phyloP scores from a whole-genome alignment of 2,113 vertebrate genomes.

The Leptosomus discolor region DNA sequence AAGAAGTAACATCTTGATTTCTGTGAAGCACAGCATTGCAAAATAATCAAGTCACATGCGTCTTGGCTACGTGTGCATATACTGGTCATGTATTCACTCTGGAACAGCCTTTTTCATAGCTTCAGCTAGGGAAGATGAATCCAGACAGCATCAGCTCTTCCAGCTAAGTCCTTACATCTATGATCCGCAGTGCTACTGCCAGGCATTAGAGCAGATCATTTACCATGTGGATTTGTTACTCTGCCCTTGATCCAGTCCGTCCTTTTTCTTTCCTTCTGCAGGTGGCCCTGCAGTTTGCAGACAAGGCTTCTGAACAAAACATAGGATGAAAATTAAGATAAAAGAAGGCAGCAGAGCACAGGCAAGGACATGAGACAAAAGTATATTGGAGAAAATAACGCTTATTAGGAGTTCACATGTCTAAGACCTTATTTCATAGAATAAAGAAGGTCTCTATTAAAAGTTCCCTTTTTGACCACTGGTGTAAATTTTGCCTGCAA shows the following conservation, averaged over 20 bases:
- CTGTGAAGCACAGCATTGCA: not conserved
- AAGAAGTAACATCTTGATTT: not conserved
- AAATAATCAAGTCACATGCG: not conserved
- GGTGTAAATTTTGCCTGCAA: not conserved
- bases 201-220: not conserved
- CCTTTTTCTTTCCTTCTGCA: not conserved
- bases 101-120: not conserved
- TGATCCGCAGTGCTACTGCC: not conserved
- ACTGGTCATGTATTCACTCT: not conserved
- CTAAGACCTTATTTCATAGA: not conserved
- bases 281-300: not conserved
- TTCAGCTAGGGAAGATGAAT: not conserved
- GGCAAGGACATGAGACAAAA: not conserved
- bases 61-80: not conserved
- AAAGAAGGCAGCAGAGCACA: not conserved
- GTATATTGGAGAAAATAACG: not conserved
- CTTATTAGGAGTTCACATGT: not conserved
- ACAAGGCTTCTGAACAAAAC: not conserved
- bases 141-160: not conserved
- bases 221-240: not conserved
- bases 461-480: not conserved
- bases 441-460: not conserved
- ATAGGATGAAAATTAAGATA: not conserved
- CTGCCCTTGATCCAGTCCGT: not conserved
- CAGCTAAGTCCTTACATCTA: not conserved